phyloP scores from a whole-genome alignment of 2,888 invertebrate species.

The Sinotaia quadrata region DNA sequence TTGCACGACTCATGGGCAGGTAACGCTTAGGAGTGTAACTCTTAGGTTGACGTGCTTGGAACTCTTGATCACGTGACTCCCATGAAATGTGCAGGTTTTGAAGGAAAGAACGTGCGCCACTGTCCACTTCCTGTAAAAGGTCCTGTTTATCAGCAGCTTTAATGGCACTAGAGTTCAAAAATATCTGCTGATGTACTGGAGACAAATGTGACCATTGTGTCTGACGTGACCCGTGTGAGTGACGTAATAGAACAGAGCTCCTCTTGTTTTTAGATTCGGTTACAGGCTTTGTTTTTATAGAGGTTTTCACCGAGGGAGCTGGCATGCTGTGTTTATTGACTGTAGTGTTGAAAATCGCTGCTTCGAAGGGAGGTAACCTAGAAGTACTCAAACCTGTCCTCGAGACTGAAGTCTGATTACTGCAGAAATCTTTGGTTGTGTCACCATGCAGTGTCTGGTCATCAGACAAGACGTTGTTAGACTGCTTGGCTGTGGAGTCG shows the following conservation, averaged over 20 bases:
- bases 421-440: neutral
- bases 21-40: constrained; percentile 15
- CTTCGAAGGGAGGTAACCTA: neutral
- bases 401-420: neutral
- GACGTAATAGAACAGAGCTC: neutral
- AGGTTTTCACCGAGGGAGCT: neutral
- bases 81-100: constrained; percentile 11
- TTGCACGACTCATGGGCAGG: constrained; percentile 14
- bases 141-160: too few species aligned
- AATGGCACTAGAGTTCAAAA: too few species aligned
- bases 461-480: constrained; percentile 7
- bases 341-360: neutral
- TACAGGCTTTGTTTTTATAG: neutral
- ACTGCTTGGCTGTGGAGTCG: constrained; percentile 12
- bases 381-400: neutral
- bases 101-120: neutral
- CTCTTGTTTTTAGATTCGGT: neutral
- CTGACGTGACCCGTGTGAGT: neutral
- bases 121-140: neutral
- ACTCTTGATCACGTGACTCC: constrained; percentile 16
- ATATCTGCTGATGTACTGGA: too few species aligned
- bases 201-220: too few species aligned
- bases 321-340: neutral
- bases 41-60: neutral
- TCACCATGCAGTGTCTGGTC: neutral